A percentile compares a stretch with the other conserved stretches of the same genome.
phyloP scores from a whole-genome alignment of 2,888 invertebrate species.

The Erpobdella octoculata region DNA sequence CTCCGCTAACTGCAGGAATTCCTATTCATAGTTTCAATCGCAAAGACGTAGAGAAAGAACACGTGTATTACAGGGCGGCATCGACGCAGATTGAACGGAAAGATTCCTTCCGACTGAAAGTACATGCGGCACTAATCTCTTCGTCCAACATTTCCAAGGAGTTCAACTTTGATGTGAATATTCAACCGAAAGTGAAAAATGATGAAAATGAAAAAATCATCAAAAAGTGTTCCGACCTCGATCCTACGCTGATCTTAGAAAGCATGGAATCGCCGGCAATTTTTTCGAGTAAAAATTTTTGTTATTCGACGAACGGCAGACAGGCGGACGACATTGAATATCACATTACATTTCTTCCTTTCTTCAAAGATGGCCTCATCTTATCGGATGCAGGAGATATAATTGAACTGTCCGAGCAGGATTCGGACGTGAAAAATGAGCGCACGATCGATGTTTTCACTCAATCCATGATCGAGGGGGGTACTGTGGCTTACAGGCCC shows the following conservation, averaged over 20 bases:
- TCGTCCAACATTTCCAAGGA: neutral
- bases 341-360: neutral
- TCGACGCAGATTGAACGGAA: neutral
- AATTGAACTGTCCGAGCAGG: too few relatives aligned
- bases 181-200: neutral
- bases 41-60: neutral
- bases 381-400: neutral
- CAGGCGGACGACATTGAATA: neutral
- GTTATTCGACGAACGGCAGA: neutral
- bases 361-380: neutral
- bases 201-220: neutral
- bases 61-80: neutral
- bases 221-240: slow-evolving; percentile 1
- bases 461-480: neutral
- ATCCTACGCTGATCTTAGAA: neutral
- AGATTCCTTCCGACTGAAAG: neutral
- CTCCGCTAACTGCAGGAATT: neutral
- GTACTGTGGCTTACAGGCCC: neutral
- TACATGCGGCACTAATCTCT: neutral
- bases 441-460: neutral
- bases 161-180: neutral
- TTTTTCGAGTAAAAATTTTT: neutral
- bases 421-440: too few relatives aligned
- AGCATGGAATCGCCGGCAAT: neutral
- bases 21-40: neutral